phyloP scores from a whole-genome alignment of 1,140 invertebrate species.

The Druon quercuslanigerum region DNA sequence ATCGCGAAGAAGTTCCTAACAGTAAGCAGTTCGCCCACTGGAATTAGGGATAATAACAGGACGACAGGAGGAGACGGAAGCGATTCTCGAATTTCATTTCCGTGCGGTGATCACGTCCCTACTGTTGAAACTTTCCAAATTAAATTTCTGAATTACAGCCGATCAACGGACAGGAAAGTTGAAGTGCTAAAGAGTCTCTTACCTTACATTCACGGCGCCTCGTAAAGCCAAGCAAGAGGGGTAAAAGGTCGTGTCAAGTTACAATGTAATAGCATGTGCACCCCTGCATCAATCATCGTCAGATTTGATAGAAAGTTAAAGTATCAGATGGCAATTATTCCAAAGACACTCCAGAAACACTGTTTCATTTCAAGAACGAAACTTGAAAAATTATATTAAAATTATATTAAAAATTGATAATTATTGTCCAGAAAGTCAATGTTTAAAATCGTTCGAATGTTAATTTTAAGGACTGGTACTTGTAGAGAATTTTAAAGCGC shows the following conservation, averaged over 20 bases:
- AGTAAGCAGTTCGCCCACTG: constrained; percentile 6
- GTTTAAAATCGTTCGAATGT: no score
- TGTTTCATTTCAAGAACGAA: no score
- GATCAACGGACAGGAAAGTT: constrained; percentile 45
- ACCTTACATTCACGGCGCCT: constrained; percentile 2
- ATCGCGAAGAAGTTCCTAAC: constrained; percentile 12
- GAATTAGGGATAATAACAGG: constrained; percentile 26
- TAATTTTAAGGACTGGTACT: no score
- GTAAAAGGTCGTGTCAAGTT: not conserved
- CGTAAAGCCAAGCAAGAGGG: constrained; percentile 12
- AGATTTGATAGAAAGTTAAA: not conserved
- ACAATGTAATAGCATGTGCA: constrained; percentile 1
- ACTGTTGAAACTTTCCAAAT: constrained; percentile 57
- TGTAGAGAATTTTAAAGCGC: no score
- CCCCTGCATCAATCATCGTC: constrained; percentile 17
- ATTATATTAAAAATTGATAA: no score
- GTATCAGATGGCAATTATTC: not conserved
- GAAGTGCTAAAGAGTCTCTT: constrained; percentile 17
- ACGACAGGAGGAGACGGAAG: constrained; percentile 28
- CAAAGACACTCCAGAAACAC: not conserved
- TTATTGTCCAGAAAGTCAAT: no score
- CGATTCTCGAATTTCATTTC: constrained; percentile 59
- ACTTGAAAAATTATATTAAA: no score
- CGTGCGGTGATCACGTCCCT: constrained; percentile 44
- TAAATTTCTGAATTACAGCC: constrained; percentile 63